Evolutionary conservation across 2,888 invertebrate genomes (phyloP), one percentile per base, ranked within the genome.

Genomic region (Acanthopleura granulata): DNA sequence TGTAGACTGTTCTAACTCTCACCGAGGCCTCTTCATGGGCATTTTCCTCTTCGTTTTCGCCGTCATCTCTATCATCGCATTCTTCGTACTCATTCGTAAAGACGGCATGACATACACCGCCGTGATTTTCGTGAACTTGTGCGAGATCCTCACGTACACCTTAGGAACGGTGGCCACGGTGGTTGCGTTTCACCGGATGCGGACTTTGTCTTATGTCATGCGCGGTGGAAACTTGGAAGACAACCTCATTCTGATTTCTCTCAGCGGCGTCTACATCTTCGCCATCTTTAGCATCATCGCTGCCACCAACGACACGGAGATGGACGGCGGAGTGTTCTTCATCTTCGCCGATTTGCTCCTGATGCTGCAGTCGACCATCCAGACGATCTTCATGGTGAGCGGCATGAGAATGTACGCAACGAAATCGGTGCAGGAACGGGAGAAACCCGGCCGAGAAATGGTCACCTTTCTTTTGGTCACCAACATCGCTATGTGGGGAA

Each of bases 401-500:
- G 97, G 97, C 0, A 95, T 97, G 25, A 94, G 97, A 66, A 94
- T 97, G 72, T 94, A 95, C 50, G 96, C 97, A 27, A 95, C 96
- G 89, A 93, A 96, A 75, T 96, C 96, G 0, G 96, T 97, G 89
- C 97, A 97, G 89, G 97, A 97, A 90, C 94, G 95, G 84, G 95
- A 95, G 90, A 98, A 98, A 92, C 97, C 97, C 0, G 98, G 97
- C 0, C 94, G 98, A 77, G 97, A 98, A 90, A 95, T 97, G 78
- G 97, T 98, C 80, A 98, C 97, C 78, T 97, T 98, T 93, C 92
- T 98, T 78, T 93, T 98, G 78, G 97, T 98, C 89, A 96, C 96
- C 92, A 98, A 98, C 91, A 95, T 98, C 84, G 97, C 97, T 85
- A 95, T 98, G 95, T 98, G 97, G 95, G 94, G 97, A 81, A 96